These are phyloP conservation scores for Tamias sibiricus DNA, from an alignment of 2,113 vertebrate genomes.

Conservation along the genomic window DNA sequence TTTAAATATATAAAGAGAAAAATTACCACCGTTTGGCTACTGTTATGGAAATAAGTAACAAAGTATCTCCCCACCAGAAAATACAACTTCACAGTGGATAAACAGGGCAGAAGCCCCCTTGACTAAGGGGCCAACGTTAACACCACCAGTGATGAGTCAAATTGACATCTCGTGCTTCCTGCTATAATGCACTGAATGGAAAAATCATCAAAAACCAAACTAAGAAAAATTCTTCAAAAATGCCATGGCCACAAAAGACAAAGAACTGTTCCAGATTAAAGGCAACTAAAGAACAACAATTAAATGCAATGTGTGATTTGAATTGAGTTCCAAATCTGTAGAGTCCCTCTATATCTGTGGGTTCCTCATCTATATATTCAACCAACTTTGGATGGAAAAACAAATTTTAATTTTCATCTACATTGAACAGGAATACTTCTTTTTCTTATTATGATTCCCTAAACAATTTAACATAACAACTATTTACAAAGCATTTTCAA, in stretches of 20 bases:
- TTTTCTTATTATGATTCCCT: neutral
- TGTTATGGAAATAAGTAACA: slow-evolving; percentile 18
- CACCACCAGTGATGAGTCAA: neutral
- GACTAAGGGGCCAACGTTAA: fast-evolving
- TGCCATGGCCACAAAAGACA: slow-evolving; percentile 22
- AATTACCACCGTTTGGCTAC: neutral
- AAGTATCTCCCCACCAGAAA: slow-evolving; percentile 37
- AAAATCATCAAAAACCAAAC: neutral
- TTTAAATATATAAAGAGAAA: slow-evolving; percentile 8
- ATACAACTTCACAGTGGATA: neutral
- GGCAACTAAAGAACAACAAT: neutral
- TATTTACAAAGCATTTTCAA: neutral
- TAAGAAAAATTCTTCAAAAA: slow-evolving; percentile 6
- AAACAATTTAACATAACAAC: neutral
- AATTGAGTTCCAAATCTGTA: neutral
- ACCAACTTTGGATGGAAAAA: neutral
- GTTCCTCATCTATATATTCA: neutral
- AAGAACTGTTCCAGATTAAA: neutral
- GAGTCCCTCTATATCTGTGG: neutral
- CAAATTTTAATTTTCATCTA: neutral
- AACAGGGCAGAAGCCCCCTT: neutral
- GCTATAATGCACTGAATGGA: neutral
- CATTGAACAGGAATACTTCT: neutral
- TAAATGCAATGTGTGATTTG: neutral
- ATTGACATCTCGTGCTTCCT: neutral